phyloP scores from a whole-genome alignment of 2,797 vertebrate genomes.

The Mus spretus region DNA sequence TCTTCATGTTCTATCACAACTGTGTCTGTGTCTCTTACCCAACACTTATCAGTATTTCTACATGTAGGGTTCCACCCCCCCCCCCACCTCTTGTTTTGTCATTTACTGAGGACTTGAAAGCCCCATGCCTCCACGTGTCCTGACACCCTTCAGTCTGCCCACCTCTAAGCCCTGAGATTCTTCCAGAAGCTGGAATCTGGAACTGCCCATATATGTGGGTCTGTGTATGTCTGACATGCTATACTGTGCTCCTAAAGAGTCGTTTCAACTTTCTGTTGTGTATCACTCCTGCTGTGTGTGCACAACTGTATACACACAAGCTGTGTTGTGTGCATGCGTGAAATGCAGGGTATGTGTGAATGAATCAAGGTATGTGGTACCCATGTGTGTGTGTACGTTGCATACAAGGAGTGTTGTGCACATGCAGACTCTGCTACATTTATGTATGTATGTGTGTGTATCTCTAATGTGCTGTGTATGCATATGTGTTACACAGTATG shows the following conservation, averaged over 20 bases:
- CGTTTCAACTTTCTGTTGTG: too few species aligned
- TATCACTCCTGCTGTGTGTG: background rate
- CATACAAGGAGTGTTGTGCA: background rate
- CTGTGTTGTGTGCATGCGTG: background rate
- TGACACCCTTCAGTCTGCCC: background rate
- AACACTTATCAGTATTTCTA: background rate
- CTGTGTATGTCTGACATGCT: background rate
- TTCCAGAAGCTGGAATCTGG: background rate
- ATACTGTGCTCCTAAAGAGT: background rate
- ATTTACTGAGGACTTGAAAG: background rate
- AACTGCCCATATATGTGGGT: accelerated
- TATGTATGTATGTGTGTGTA: background rate
- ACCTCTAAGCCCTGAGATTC: background rate
- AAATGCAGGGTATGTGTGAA: background rate
- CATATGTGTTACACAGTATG: background rate
- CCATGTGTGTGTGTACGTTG: too few species aligned
- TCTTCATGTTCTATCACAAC: accelerated
- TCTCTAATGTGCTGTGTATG: background rate
- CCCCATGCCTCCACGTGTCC: background rate
- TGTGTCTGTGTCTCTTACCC: background rate
- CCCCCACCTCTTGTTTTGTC: background rate
- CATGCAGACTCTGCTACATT: background rate
- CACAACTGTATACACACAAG: background rate
- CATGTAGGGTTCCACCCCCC: background rate
- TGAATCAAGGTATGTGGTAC: background rate